These are phyloP conservation scores for Polydrusus tereticollis DNA, from an alignment of 2,888 invertebrate genomes.

Conservation along the genomic window DNA sequence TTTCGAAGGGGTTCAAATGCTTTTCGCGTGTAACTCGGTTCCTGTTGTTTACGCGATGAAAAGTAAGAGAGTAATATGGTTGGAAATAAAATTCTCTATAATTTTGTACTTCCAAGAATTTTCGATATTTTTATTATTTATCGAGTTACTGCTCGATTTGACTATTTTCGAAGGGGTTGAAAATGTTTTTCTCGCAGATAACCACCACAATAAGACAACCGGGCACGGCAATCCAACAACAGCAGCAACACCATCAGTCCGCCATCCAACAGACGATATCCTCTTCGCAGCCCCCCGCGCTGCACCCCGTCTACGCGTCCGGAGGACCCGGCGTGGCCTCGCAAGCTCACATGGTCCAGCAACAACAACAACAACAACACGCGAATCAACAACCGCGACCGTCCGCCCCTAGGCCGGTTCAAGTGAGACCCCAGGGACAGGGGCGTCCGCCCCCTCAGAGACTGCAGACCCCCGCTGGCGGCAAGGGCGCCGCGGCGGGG, in stretches of 20 bases:
- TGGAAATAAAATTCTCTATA: too few species aligned
- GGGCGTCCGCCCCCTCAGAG: slow-evolving; percentile 59
- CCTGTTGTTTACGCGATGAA: too few species aligned
- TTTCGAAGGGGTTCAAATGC: too few species aligned
- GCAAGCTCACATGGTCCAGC: slow-evolving; percentile 10
- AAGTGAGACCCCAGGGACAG: slow-evolving; percentile 55
- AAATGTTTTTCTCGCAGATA: slow-evolving; percentile 55
- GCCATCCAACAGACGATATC: slow-evolving; percentile 62
- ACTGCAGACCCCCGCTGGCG: slow-evolving; percentile 52
- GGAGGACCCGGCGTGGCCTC: slow-evolving; percentile 39
- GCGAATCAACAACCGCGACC: slow-evolving; percentile 51
- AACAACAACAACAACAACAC: slow-evolving; percentile 20
- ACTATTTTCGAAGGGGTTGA: too few species aligned
- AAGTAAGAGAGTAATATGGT: too few species aligned
- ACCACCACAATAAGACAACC: slow-evolving; percentile 64
- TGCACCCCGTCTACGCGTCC: slow-evolving; percentile 65
- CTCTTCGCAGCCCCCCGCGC: slow-evolving; percentile 66
- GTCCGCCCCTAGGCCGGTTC: slow-evolving; percentile 50
- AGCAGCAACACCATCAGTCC: slow-evolving; percentile 7
- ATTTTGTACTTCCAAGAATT: too few species aligned
- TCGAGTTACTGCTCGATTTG: too few species aligned
- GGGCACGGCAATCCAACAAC: slow-evolving; percentile 51
- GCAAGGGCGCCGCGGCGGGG: slow-evolving; percentile 47
- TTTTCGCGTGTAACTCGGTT: too few species aligned
- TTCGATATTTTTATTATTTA: too few species aligned